Conservation (phyloP, 2,113 vertebrate species). For the Mesoclemmys tuberculata region DNA sequence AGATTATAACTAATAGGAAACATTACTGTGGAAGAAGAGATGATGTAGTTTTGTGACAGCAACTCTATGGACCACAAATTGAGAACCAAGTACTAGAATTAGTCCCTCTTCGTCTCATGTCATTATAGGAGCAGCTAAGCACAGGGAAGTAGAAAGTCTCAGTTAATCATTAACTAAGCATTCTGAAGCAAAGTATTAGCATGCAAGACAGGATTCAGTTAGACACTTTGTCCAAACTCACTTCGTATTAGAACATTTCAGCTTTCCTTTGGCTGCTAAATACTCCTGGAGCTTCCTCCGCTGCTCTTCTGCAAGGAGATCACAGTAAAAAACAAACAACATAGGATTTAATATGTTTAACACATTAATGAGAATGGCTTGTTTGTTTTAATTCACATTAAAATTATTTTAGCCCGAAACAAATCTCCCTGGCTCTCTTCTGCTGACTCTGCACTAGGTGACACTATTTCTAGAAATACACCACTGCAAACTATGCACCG, state of each 20-base stretch:
- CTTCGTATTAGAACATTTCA: slow-evolving; percentile 55
- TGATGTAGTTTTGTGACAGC: background rate
- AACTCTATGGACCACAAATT: background rate
- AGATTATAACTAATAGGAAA: background rate
- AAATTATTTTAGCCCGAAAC: fast-evolving
- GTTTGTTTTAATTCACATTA: background rate
- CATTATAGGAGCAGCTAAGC: background rate
- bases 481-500: background rate
- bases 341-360: fast-evolving
- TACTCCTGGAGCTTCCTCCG: slow-evolving; percentile 54
- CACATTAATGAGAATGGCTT: fast-evolving
- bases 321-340: background rate
- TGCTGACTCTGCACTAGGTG: fast-evolving
- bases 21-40: no score
- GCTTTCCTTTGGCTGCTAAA: slow-evolving; percentile 56
- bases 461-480: background rate
- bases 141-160: background rate
- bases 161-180: background rate
- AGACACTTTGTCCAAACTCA: slow-evolving; percentile 56
- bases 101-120: background rate
- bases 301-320: slow-evolving; percentile 53
- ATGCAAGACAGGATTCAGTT: background rate
- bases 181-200: background rate
- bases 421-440: fast-evolving
- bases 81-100: background rate